A percentile compares a stretch with the other conserved stretches of the same genome.
Conservation (phyloP, 2,113 vertebrate species). For the Recurvirostra avosetta region DNA sequence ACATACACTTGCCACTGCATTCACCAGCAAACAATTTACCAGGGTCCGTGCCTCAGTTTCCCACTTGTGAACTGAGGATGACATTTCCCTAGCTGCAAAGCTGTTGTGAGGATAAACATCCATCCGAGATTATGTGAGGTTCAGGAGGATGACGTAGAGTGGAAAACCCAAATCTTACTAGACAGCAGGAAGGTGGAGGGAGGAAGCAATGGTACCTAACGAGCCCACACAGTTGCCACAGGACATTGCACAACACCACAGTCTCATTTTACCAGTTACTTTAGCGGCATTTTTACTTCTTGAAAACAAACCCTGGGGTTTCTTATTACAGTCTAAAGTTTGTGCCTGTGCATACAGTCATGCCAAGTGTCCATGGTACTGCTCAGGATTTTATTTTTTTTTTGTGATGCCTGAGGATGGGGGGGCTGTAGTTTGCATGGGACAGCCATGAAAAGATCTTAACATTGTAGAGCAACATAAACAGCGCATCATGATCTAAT, state of each 20-base stretch:
- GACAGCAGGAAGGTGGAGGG: neutral
- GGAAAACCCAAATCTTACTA: neutral
- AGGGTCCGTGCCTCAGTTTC: neutral
- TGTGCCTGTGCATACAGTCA: neutral
- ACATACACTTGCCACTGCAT: accelerated
- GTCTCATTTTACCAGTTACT: neutral
- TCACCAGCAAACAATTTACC: neutral
- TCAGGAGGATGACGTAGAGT: neutral
- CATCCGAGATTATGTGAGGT: accelerated
- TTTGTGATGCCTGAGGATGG: neutral
- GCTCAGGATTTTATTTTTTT: neutral
- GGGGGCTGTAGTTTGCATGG: neutral
- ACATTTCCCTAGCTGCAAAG: neutral
- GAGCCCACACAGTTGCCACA: neutral
- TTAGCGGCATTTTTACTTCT: neutral
- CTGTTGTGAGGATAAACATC: neutral
- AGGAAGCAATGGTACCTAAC: neutral
- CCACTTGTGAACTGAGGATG: neutral
- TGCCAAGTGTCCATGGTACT: neutral
- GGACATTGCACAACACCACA: neutral
- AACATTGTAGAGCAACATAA: neutral
- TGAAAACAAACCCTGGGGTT: neutral
- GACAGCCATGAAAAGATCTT: neutral
- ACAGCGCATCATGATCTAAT: neutral
- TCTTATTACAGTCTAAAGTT: neutral